phyloP scores from a whole-genome alignment of 2,113 vertebrate species.

The Cercopithecus mona region DNA sequence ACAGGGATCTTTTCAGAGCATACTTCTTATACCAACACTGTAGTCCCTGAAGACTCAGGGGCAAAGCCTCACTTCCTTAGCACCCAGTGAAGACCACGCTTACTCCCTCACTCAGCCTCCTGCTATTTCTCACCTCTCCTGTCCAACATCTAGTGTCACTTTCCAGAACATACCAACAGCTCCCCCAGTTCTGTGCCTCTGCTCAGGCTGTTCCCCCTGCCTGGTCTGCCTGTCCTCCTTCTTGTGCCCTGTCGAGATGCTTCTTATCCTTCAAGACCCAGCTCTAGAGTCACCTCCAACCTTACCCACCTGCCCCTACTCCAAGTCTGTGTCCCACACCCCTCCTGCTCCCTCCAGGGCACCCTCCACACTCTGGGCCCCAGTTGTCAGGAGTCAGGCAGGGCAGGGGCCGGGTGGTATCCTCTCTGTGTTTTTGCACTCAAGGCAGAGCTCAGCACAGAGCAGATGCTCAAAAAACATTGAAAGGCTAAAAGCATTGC shows the following conservation, averaged over 20 bases:
- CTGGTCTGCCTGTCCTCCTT: neutral
- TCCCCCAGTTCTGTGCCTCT: fast-evolving
- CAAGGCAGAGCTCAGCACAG: neutral
- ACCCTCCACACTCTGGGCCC: neutral
- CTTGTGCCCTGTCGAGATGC: fast-evolving
- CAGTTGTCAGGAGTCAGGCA: neutral
- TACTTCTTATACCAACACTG: fast-evolving
- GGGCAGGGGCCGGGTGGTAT: neutral
- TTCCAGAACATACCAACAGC: neutral
- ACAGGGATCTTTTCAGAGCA: neutral
- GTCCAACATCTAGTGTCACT: fast-evolving
- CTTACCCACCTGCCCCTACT: neutral
- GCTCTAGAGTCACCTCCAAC: neutral
- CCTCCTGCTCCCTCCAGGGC: neutral
- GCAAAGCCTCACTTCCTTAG: neutral
- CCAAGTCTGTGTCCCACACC: fast-evolving
- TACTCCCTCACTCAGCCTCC: neutral
- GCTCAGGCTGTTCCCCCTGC: neutral
- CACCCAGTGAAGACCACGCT: neutral
- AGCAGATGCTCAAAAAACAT: neutral
- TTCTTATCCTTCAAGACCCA: neutral
- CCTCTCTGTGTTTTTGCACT: neutral
- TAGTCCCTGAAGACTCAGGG: neutral
- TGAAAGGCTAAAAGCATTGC: fast-evolving
- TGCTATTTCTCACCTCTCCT: neutral